These are phyloP conservation scores for Pollenia labialis DNA, from an alignment of 2,888 invertebrate genomes.

Conservation along the genomic window DNA sequence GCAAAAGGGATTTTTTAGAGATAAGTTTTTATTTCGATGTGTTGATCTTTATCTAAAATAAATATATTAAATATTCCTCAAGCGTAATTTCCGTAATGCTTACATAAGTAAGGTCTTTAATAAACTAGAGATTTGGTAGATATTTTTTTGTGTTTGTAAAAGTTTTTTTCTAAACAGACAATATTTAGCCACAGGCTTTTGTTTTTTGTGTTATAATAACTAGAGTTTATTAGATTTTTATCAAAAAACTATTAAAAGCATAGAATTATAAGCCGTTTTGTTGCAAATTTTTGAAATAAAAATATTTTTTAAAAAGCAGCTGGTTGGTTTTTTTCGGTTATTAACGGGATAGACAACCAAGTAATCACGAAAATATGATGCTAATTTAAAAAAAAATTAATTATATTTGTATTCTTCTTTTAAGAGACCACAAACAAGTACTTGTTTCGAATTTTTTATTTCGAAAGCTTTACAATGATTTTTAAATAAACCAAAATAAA, in stretches of 20 bases:
- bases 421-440: no score
- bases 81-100: slow-evolving; percentile 43
- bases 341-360: no score
- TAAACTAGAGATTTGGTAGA: slow-evolving; percentile 35
- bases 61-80: slow-evolving; percentile 47
- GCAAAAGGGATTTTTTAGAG: slow-evolving; percentile 6
- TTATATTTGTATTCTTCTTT: no score
- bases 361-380: no score
- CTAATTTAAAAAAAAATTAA: no score
- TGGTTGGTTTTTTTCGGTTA: neutral
- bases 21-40: neutral
- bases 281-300: neutral
- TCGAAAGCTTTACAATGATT: no score
- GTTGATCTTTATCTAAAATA: slow-evolving; percentile 21
- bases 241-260: slow-evolving; percentile 24
- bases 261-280: neutral
- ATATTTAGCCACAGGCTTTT: slow-evolving; percentile 17
- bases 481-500: no score
- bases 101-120: slow-evolving; percentile 44
- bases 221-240: slow-evolving; percentile 10
- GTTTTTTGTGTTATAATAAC: neutral
- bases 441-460: no score
- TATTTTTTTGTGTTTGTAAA: neutral
- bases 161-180: neutral
- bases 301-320: slow-evolving; percentile 15